Evolutionary conservation across 2,888 invertebrate species (phyloP), one percentile per base, ranked within the genome.

Genomic region (Poecilobothrus nobilitatus): DNA sequence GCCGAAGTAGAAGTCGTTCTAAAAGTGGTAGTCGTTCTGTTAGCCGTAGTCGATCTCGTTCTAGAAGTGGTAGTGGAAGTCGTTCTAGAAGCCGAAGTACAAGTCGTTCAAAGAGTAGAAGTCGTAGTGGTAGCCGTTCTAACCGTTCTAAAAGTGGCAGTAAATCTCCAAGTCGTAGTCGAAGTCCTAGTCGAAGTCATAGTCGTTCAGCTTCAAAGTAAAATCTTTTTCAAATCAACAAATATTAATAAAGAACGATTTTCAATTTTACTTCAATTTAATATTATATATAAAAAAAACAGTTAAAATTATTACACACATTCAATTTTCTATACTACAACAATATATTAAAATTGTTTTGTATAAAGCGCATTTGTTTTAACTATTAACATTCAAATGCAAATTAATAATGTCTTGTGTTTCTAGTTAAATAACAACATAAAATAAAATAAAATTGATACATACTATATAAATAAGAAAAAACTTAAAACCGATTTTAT

Each of bases 51-150:
- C 71, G 66, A 41, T 76, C 76, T 4, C 73, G 73, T 44, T 74
- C 74, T 22, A 68, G 69, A 4, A 75, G 75, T n/a, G 69, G 66
- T 22, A 65, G 63, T 27, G 22, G 41, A 65, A 67, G 65, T 27
- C 21, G 66, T 7, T 83, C 83, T 8, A 80, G 80, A 72, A 83
- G 83, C 37, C 76, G 79, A 67, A 82, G 75, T 27, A 72, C 75
- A 65, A 76, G 77, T 22, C 75, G 75, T 33, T 79, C 79, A 7
- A 74, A 75, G 68, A 81, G 81, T 12, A 70, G 75, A 9, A 72
- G 74, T 10, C 74, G 73, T 65, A 75, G 75, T 5, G 27, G 27
- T 27, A 27, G 27, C 61, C 73, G 70, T 66, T 75, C 77, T 1
- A 74, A 72, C 61, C 73, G 70, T 66, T 75, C 77, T 1, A 74